phyloP scores from a whole-genome alignment of 2,888 invertebrate genomes.

The Lasioglossum lativentre region DNA sequence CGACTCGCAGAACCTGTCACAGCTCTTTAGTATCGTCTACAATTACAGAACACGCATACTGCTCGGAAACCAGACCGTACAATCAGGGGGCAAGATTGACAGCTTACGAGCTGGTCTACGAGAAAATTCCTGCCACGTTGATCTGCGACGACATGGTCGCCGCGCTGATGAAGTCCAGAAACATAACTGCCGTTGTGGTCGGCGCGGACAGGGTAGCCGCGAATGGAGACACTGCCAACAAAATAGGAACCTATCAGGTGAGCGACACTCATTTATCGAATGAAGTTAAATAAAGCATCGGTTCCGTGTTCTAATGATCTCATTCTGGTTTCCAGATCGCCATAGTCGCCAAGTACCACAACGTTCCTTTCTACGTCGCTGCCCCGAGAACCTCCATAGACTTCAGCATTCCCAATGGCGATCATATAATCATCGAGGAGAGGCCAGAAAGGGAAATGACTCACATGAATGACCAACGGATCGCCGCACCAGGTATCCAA shows the following conservation, averaged over 20 bases:
- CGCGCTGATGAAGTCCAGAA: slow-evolving; percentile 93
- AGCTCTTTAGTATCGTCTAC: slow-evolving; percentile 33
- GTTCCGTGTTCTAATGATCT: too few species aligned
- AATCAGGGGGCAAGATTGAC: slow-evolving; percentile 98
- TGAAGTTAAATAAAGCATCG: too few species aligned
- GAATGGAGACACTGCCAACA: slow-evolving; percentile 99
- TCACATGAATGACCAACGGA: slow-evolving; percentile 92
- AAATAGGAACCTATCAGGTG: slow-evolving; percentile 97
- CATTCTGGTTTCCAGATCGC: slow-evolving; percentile 88
- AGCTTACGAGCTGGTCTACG: slow-evolving; percentile 97
- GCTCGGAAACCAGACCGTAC: slow-evolving; percentile 99
- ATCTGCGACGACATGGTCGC: slow-evolving; percentile 98
- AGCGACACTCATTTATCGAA: background rate
- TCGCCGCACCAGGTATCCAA: slow-evolving; percentile 95
- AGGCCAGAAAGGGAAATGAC: slow-evolving; percentile 97
- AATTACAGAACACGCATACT: slow-evolving; percentile 93
- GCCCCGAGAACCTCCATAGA: slow-evolving; percentile 97
- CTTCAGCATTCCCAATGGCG: slow-evolving; percentile 90
- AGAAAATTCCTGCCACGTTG: slow-evolving; percentile 95
- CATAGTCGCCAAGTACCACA: slow-evolving; percentile 95
- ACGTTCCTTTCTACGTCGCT: slow-evolving; percentile 97
- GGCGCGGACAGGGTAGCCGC: slow-evolving; percentile 98
- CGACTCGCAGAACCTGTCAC: background rate
- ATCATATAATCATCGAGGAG: slow-evolving; percentile 96
- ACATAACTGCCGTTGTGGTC: slow-evolving; percentile 96